These are phyloP conservation scores for Cheilosia pagana DNA, from an alignment of 2,888 invertebrate genomes.

Conservation along the genomic window DNA sequence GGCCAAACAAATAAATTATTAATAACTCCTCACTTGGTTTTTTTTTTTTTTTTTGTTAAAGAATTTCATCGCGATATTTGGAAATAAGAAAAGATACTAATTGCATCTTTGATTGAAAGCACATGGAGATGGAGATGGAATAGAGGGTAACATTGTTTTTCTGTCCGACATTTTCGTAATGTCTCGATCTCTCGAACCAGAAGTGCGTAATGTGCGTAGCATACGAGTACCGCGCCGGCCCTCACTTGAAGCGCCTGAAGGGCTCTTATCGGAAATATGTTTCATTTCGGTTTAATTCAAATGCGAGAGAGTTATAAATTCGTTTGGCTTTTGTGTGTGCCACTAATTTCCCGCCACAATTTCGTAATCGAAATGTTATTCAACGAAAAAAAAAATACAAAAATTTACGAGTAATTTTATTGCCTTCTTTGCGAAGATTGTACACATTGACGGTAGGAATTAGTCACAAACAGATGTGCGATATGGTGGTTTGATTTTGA, in stretches of 20 bases:
- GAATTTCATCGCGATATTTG: conserved; percentile 2
- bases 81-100: conserved; percentile 24
- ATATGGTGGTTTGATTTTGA: background rate
- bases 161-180: conserved; percentile 30
- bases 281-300: conserved; percentile 17
- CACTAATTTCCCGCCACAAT: background rate
- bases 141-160: background rate
- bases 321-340: background rate
- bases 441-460: background rate
- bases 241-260: background rate
- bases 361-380: conserved; percentile 32
- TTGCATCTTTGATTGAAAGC: conserved; percentile 35
- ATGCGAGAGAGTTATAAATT: conserved; percentile 35
- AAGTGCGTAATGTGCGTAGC: conserved; percentile 22
- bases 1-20: conserved; percentile 21
- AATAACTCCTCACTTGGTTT: conserved; percentile 14
- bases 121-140: background rate
- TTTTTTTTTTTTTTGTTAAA: conserved; percentile 2
- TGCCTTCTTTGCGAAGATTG: background rate
- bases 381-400: background rate
- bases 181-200: background rate
- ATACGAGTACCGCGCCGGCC: conserved; percentile 8
- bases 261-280: conserved; percentile 35
- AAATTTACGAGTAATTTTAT: background rate
- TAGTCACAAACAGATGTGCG: conserved; percentile 12